Conservation (phyloP, 2,797 vertebrate genomes). For the Anas bernieri region DNA sequence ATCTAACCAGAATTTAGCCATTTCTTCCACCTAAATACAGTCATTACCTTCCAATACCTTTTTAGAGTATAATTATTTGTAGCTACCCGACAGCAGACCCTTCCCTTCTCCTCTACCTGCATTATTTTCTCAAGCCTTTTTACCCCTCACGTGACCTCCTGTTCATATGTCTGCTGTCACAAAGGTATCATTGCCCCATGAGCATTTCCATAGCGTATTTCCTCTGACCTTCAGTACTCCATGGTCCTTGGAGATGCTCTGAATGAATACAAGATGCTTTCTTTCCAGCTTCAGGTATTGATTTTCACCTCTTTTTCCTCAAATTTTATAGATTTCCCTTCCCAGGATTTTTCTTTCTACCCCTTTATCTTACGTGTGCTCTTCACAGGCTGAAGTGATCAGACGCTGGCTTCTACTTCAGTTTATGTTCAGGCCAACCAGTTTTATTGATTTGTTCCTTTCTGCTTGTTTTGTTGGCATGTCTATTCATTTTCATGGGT, state of each 20-base stretch:
- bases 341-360: neutral
- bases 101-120: neutral
- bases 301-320: neutral
- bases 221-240: neutral
- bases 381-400: neutral
- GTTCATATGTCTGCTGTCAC: neutral
- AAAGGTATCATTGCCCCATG: neutral
- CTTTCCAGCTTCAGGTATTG: neutral
- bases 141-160: neutral
- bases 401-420: neutral
- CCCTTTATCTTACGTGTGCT: neutral
- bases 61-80: neutral
- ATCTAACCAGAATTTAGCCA: neutral
- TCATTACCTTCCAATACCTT: neutral
- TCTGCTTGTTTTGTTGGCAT: neutral
- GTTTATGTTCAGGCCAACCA: neutral
- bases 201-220: neutral
- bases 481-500: neutral
- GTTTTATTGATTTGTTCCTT: neutral
- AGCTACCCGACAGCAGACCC: neutral
- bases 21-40: neutral
- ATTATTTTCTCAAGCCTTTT: neutral
- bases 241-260: neutral
- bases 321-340: neutral
- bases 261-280: neutral